Percentiles rank a stretch among this genome's conserved stretches.
These are phyloP conservation scores for Saturnia pavonia DNA, from an alignment of 2,888 invertebrate species.

Conservation along the genomic window DNA sequence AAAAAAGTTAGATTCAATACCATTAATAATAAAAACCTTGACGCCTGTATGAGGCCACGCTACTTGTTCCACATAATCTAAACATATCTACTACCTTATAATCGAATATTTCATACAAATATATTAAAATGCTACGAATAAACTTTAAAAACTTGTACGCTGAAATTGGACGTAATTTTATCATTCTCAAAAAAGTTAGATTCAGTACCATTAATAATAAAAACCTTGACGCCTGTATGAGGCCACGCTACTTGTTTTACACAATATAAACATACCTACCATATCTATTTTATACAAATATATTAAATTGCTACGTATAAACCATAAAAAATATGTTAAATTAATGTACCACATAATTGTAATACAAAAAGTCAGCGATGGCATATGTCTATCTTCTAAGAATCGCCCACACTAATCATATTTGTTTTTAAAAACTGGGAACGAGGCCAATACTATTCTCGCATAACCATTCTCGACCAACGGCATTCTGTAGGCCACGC, in stretches of 20 bases:
- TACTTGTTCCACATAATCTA: conserved; percentile 1
- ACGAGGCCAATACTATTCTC: no score
- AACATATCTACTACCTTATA: conserved; percentile 4
- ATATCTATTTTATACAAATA: background rate
- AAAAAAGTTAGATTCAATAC: conserved; percentile 35
- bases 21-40: conserved; percentile 36
- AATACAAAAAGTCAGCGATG: no score
- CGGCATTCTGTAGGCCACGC: no score
- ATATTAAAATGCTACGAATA: background rate
- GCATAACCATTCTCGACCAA: no score
- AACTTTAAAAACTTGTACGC: no score
- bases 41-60: conserved; percentile 20
- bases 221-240: conserved; percentile 31
- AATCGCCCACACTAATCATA: no score
- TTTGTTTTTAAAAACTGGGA: no score
- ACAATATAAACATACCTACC: conserved; percentile 3
- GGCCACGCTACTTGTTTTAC: conserved; percentile 8
- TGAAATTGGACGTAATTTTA: no score
- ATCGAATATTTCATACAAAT: background rate
- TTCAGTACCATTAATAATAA: conserved; percentile 33
- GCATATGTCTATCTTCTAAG: no score
- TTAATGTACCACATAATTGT: no score
- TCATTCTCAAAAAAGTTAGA: conserved; percentile 39
- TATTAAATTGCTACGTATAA: background rate
- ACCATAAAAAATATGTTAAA: no score